Evolutionary conservation across 1,140 invertebrate species (phyloP).

Genomic region (roundworm (Caenorhabditis elegans)): WBcel235 BX284605.5:9017001-9017500

Average conservation of each 20-base stretch:
- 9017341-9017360: slow-evolving; percentile 17
- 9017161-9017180: slow-evolving; percentile 7
- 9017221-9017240: slow-evolving; percentile 15
- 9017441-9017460: not conserved
- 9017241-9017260: not conserved
- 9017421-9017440: not conserved
- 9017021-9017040: slow-evolving; percentile 34
- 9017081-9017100: slow-evolving; percentile 36
- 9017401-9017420: not conserved
- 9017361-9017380: slow-evolving; percentile 9
- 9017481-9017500: slow-evolving; percentile 34
- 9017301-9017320: not conserved
- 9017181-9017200: not conserved
- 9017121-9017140: not conserved
- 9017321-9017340: not conserved
- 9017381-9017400: not conserved
- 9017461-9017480: slow-evolving; percentile 20
- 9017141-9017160: not conserved
- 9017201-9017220: not conserved
- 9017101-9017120: slow-evolving; percentile 21
- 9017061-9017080: not conserved
- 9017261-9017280: not conserved
- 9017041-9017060: not conserved
- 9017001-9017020: slow-evolving; percentile 14
- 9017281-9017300: not conserved